phyloP scores from a whole-genome alignment of 2,113 vertebrate genomes.

The Calyptomena viridis region DNA sequence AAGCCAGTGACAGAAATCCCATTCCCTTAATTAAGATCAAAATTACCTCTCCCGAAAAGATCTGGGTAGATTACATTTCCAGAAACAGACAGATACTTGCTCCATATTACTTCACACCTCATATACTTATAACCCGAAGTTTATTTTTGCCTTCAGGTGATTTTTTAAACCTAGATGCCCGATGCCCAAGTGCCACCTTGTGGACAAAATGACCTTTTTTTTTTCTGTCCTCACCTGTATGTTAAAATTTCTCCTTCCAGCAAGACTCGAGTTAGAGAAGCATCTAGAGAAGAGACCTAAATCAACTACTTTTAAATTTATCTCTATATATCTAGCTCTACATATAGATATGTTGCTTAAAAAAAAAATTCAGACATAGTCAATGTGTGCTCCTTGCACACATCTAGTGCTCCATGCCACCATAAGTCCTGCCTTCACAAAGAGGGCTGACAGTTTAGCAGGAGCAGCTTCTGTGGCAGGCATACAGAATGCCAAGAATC shows the following conservation, averaged over 20 bases:
- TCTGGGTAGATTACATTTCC: neutral
- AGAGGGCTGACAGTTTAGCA: neutral
- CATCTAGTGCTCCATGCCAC: neutral
- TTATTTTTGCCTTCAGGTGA: neutral
- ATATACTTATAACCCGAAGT: neutral
- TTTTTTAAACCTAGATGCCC: neutral
- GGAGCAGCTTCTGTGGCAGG: neutral
- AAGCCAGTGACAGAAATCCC: neutral
- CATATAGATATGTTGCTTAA: fast-evolving
- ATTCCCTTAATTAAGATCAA: neutral
- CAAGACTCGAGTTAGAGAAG: neutral
- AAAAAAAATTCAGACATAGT: neutral
- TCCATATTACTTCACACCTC: neutral
- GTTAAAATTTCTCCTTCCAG: neutral
- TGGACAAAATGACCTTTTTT: neutral
- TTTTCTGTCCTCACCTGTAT: neutral
- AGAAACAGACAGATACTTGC: neutral
- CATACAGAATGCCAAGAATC: neutral
- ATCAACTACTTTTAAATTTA: neutral
- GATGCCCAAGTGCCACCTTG: neutral
- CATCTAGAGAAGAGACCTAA: neutral
- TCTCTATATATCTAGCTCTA: neutral
- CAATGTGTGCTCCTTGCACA: too few species aligned
- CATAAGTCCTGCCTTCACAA: neutral
- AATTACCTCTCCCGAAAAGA: neutral